Conservation (phyloP, 2,888 invertebrate genomes). For the Spodoptera exigua region DNA sequence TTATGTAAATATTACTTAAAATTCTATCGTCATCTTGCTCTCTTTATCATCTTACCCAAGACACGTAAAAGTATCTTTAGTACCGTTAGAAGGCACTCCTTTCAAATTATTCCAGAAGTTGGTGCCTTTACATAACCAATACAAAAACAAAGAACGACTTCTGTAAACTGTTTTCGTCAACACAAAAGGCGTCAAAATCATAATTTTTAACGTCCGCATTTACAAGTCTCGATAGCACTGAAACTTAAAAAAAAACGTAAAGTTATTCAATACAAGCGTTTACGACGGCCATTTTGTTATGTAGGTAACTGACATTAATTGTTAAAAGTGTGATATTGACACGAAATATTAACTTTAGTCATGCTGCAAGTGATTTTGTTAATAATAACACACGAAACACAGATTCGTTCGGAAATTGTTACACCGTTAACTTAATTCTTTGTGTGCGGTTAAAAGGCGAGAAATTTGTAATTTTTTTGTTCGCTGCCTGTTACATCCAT, state of each 20-base stretch:
- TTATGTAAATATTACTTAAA: too few relatives aligned
- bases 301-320: constrained; percentile 56
- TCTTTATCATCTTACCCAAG: neutral
- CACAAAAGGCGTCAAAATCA: constrained; percentile 43
- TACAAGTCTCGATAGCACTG: constrained; percentile 40
- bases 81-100: constrained; percentile 20
- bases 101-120: constrained; percentile 35
- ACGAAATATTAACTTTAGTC: constrained; percentile 57
- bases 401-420: constrained; percentile 72
- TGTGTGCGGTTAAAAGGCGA: constrained; percentile 77
- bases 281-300: constrained; percentile 45
- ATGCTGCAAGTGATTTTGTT: constrained; percentile 63
- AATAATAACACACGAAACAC: constrained; percentile 63
- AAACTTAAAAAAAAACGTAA: constrained; percentile 36
- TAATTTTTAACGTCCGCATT: constrained; percentile 35
- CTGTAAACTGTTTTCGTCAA: constrained; percentile 39
- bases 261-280: constrained; percentile 44
- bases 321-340: constrained; percentile 58
- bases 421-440: constrained; percentile 81
- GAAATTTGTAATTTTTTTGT: constrained; percentile 80
- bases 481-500: constrained; percentile 64
- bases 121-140: constrained; percentile 16
- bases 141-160: constrained; percentile 27
- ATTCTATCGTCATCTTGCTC: too few relatives aligned
- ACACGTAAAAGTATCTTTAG: constrained; percentile 5